Evolutionary conservation across 2,113 vertebrate genomes (phyloP), one percentile per base, ranked within the genome.

Genomic region (Lethenteron reissneri): DNA sequence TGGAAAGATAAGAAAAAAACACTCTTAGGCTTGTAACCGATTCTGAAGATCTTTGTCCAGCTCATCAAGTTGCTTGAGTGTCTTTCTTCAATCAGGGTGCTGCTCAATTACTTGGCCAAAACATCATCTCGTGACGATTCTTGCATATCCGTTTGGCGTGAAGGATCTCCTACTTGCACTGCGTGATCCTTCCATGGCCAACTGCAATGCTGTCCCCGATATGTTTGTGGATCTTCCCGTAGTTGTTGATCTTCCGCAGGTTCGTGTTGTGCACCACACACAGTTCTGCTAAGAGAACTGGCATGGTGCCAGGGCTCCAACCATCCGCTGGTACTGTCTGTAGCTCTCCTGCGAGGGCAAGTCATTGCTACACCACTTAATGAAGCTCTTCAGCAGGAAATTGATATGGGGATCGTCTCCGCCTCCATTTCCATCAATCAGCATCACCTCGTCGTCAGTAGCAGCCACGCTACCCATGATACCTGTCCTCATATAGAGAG

Each of bases 281-380:
- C 79, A 2, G 94, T 97, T 81, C 96, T 99, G 58, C 89, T 89
- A 91, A n/a, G 94, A 97, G 80, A 92, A 97, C 75, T 96, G 92
- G 79, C 92, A 97, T 19, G 97, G 94, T 9, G 88, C 84, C 79
- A 99, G 77, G 56, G 82, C 92, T 41, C 86, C 86, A 76, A 96
- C 75, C 94, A 99, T 97, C 58, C 92, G 86, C 75, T 99, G 94
- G 76, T 95, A 90, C 74, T 97, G 91, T 58, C 84, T 87, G 15
- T 91, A 89, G 12, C 92, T 97, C 41, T 68, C 64, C 17, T 68
- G n/a, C n/a, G 64, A 9, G 21, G 11, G 21, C 2, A 11, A 8
- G 64, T 68, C 85, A n/a, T 90, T 87, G 76, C 87, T 83, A 75
- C 88, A 92, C 94, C 92, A 99, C 75, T 99, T 99, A 70, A 87